These are phyloP conservation scores for Clarias batrachus DNA, from an alignment of 2,113 vertebrate genomes.

Conservation along the genomic window DNA sequence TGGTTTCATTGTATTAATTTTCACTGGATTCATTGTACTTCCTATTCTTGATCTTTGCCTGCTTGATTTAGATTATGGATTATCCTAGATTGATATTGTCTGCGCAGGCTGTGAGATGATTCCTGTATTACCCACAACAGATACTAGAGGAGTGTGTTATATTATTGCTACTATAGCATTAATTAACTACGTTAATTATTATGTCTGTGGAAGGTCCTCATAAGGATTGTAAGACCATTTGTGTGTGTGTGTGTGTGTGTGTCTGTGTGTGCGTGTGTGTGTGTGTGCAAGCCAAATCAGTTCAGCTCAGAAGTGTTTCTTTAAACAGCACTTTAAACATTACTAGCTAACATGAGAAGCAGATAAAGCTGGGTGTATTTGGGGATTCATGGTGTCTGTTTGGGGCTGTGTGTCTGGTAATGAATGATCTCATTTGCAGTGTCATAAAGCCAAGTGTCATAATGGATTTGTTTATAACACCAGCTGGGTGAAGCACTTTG, in stretches of 20 bases:
- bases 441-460: slow-evolving; percentile 38
- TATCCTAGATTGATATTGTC: background rate
- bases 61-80: background rate
- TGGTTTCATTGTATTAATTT: background rate
- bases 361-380: background rate
- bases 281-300: background rate
- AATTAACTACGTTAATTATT: background rate
- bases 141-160: background rate
- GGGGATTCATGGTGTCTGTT: background rate
- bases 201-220: background rate
- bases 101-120: no score
- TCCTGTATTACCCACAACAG: background rate
- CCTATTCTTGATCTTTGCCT: background rate
- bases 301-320: background rate
- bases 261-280: background rate
- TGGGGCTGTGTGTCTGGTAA: background rate
- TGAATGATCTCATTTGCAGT: slow-evolving; percentile 23
- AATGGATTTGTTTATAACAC: slow-evolving; percentile 50
- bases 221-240: background rate
- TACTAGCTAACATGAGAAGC: background rate
- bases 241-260: background rate
- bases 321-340: background rate
- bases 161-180: background rate
- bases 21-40: background rate
- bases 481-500: slow-evolving; percentile 39